These are phyloP conservation scores for Calidris pugnax DNA, from an alignment of 2,113 vertebrate genomes.

Conservation along the genomic window DNA sequence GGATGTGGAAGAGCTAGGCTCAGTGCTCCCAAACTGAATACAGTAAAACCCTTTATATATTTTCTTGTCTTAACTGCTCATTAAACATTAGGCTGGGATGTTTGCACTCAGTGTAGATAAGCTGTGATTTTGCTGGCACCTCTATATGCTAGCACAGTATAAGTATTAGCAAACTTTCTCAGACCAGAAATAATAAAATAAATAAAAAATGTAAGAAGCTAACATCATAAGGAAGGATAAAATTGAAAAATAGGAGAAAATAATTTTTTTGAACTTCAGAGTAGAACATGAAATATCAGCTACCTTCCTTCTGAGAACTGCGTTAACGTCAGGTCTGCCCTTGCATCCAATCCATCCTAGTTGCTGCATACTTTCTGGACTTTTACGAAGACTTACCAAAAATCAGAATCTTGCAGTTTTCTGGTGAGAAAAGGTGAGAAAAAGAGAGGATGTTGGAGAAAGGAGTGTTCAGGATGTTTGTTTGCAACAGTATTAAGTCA, in stretches of 20 bases:
- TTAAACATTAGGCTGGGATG: not conserved
- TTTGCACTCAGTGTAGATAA: not conserved
- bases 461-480: not conserved
- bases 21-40: not conserved
- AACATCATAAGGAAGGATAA: not conserved
- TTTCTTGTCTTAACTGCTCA: not conserved
- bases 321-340: not conserved
- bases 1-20: not conserved
- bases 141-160: not conserved
- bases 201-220: not conserved
- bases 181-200: not conserved
- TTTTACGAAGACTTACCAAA: not conserved
- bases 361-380: not conserved
- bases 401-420: not conserved
- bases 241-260: not conserved
- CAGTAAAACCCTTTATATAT: not conserved
- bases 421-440: not conserved
- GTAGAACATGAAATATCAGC: not conserved
- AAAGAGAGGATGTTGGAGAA: not conserved
- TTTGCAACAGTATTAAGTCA: not conserved
- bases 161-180: not conserved
- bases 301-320: not conserved
- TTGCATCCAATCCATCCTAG: not conserved
- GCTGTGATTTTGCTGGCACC: not conserved
- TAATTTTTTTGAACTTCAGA: not conserved